These are phyloP conservation scores for Scaptomyza caliginosa DNA, from an alignment of 2,888 invertebrate species.

Conservation along the genomic window DNA sequence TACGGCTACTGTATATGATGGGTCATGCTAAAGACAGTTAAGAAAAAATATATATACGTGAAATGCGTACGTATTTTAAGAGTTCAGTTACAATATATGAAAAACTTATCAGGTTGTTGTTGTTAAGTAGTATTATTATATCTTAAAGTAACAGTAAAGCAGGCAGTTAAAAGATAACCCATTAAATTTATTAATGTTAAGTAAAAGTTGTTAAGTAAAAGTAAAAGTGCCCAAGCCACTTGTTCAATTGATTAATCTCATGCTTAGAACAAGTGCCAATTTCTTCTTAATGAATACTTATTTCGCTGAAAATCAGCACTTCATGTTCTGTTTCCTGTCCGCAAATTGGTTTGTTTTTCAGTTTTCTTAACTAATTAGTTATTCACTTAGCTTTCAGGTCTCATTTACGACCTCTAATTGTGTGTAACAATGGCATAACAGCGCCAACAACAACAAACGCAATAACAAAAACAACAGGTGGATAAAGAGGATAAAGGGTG, in stretches of 20 bases:
- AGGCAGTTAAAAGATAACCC: too few relatives aligned
- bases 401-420: slow-evolving; percentile 37
- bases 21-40: slow-evolving; percentile 9
- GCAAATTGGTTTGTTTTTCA: slow-evolving; percentile 8
- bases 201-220: not conserved
- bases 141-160: too few relatives aligned
- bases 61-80: not conserved
- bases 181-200: too few relatives aligned
- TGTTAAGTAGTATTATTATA: too few relatives aligned
- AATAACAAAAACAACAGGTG: slow-evolving; percentile 57
- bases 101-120: too few relatives aligned
- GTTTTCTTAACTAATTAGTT: slow-evolving; percentile 38
- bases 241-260: not conserved
- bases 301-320: not conserved
- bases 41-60: too few relatives aligned
- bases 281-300: not conserved
- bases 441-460: slow-evolving; percentile 5
- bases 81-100: too few relatives aligned
- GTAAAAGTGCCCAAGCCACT: not conserved
- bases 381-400: slow-evolving; percentile 16
- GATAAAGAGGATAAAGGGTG: slow-evolving; percentile 6
- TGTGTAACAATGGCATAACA: slow-evolving; percentile 40
- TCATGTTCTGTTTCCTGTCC: not conserved
- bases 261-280: not conserved
- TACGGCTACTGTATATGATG: slow-evolving; percentile 26